Conservation (phyloP, 2,888 invertebrate species). For the Venusia cambrica region DNA sequence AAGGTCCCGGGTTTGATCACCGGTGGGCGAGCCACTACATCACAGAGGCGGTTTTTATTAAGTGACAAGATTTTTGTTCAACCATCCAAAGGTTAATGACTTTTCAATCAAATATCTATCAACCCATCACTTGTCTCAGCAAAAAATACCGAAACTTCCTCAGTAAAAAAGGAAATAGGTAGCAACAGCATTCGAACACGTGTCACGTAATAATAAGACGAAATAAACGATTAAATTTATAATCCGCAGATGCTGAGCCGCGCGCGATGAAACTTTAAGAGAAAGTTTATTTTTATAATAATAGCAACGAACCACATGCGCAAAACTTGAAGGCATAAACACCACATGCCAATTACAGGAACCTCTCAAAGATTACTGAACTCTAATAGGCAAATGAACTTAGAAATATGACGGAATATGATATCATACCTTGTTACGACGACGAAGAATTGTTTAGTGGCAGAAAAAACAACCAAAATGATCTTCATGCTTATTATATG, state of each 20-base stretch:
- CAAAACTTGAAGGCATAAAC: slow-evolving; percentile 49
- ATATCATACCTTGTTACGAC: slow-evolving; percentile 63
- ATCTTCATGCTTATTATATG: slow-evolving; percentile 76
- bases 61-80: too few species aligned
- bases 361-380: slow-evolving; percentile 70
- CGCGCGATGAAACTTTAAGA: slow-evolving; percentile 63
- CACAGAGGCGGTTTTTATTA: too few species aligned
- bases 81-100: slow-evolving; percentile 22
- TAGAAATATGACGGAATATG: slow-evolving; percentile 67
- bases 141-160: slow-evolving; percentile 35
- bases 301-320: slow-evolving; percentile 75
- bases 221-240: slow-evolving; percentile 68
- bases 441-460: slow-evolving; percentile 63
- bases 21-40: too few species aligned
- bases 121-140: slow-evolving; percentile 17
- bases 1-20: too few species aligned
- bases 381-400: slow-evolving; percentile 69
- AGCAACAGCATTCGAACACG: slow-evolving; percentile 43
- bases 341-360: slow-evolving; percentile 67
- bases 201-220: slow-evolving; percentile 60
- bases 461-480: slow-evolving; percentile 59
- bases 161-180: slow-evolving; percentile 25
- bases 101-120: slow-evolving; percentile 12
- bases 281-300: slow-evolving; percentile 81
- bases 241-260: slow-evolving; percentile 75